These are phyloP conservation scores for Panonychus citri DNA, from an alignment of 1,140 invertebrate genomes.

Conservation along the genomic window DNA sequence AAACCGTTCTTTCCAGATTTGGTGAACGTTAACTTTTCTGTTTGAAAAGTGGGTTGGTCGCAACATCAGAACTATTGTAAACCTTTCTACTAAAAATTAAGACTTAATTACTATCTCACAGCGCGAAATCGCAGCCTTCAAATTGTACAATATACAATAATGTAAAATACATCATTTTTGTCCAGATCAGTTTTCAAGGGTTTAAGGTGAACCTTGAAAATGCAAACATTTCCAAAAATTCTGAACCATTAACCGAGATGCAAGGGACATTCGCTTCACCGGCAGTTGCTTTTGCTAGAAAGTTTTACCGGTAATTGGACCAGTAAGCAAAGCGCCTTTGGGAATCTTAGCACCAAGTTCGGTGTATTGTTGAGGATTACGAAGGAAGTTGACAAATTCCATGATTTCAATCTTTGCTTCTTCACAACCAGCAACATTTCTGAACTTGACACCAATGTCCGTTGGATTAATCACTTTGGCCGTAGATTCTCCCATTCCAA, in stretches of 20 bases:
- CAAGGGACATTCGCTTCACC: conserved; percentile 81
- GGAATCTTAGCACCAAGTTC: conserved; percentile 72
- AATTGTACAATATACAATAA: conserved; percentile 98
- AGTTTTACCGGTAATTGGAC: conserved; percentile 83
- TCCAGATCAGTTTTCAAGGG: conserved; percentile 79
- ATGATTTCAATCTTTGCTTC: conserved; percentile 93
- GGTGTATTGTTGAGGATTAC: conserved; percentile 54
- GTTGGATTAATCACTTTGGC: conserved; percentile 84
- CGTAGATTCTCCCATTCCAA: conserved; percentile 87
- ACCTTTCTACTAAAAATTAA: conserved; percentile 80
- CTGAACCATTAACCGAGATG: conserved; percentile 71
- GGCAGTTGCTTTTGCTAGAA: conserved; percentile 73
- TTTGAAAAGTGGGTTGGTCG: too few relatives aligned
- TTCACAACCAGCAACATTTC: conserved; percentile 78
- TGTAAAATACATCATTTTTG: conserved; percentile 72
- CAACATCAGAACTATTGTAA: too few relatives aligned
- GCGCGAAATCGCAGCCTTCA: conserved; percentile 76
- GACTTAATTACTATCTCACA: conserved; percentile 24
- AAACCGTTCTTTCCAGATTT: conserved; percentile 99
- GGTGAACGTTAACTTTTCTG: too few relatives aligned
- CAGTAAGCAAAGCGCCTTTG: conserved; percentile 37
- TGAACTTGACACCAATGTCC: background rate
- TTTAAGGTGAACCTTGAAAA: conserved; percentile 75
- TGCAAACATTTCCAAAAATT: conserved; percentile 90
- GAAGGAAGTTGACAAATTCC: conserved; percentile 96